Evolutionary conservation across 2,113 vertebrate genomes (phyloP), one percentile per base, ranked within the genome.

Genomic region (Phaetusa simplex): DNA sequence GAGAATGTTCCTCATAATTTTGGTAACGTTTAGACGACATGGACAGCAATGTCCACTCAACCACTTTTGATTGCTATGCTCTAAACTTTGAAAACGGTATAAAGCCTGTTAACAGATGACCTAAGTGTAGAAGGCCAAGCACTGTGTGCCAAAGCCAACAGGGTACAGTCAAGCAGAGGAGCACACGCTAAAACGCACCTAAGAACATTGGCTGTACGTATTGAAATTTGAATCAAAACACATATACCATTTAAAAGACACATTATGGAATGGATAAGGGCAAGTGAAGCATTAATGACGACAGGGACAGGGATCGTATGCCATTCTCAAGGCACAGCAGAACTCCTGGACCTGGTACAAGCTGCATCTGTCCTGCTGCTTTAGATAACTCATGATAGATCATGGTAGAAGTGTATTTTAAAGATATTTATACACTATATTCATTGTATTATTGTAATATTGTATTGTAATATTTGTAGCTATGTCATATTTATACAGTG

Each of bases 21-120:
- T 38, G 26, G n/a, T 27, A 70, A 69, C 2, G 0, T 36, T n/a
- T 67, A 64, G 13, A 49, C 0, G 1, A 42, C 15, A 32, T 6
- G 17, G 42, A 56, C 26, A 56, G 56, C 23, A 56, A 56, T 11
- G 18, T 17, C 32, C 36, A 62, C 76, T n/a, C 20, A 52, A 13
- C 12, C 45, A 45, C 16, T 53, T 69, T 36, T 76, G 62, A 49
- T 32, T 47, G 22, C 32, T 70, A 56, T 4, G 29, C n/a, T 42
- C 23, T 40, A n/a, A 40, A 22, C 53, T 69, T 38, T 30, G 67
- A 50, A 64, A 72, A 56, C 11, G 11, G 34, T n/a, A 8, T 21
- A 59, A 34, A 29, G 7, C 18, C 27, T 47, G 2, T 29, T 29
- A 80, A 34, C 5, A 43, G 58, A 34, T 4, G 9, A 32, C 6